Base-by-base conservation (phyloP, 2,113 vertebrate genomes). In the Callipepla squamata region DNA sequence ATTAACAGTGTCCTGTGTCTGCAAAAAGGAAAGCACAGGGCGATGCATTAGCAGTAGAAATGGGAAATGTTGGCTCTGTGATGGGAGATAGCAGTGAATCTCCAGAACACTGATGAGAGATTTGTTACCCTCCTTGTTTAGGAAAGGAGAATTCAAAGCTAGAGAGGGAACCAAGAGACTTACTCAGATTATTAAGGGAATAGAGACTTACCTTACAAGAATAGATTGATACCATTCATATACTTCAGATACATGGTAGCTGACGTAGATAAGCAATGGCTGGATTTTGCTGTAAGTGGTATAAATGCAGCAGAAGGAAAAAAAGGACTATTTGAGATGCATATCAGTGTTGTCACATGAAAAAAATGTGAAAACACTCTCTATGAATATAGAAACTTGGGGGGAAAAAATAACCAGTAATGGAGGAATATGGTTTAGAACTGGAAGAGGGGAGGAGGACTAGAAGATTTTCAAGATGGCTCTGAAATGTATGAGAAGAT, bases 51-150 rank as follows among this genome's bases (percentile, higher is more conserved):
- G 45, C 36, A 79, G 38, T 65, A 68, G 63, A 38, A 76, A 30
- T 69, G 23, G 38, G 7, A 30, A 51, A 2, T 47, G 16, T 25
- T 82, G 26, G 7, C 0, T 0, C 45, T 7, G 6, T 3, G 2
- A 5, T 53, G 36, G 38, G 40, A 59, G 36, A 16, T 17, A 8
- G 36, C 53, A 32, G 12, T 67, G 32, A 80, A 55, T 45, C 18
- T 50, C 16, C 82, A 30, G 88, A 62, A 42, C 34, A 45, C 7
- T 15, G 45, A 10, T 38, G 11, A 16, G 74, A n/a, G n/a, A 67
- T 47, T 47, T 55, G 32, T 74, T 70, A 25, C 16, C 2, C 2
- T 45, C 66, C 17, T 42, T 48, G 38, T 8, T 67, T 45, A 28
- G 40, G 75, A 62, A 72, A 30, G 21, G 11, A 53, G 36, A 63